phyloP scores from a whole-genome alignment of 1,140 invertebrate species.

The Formica selysi region DNA sequence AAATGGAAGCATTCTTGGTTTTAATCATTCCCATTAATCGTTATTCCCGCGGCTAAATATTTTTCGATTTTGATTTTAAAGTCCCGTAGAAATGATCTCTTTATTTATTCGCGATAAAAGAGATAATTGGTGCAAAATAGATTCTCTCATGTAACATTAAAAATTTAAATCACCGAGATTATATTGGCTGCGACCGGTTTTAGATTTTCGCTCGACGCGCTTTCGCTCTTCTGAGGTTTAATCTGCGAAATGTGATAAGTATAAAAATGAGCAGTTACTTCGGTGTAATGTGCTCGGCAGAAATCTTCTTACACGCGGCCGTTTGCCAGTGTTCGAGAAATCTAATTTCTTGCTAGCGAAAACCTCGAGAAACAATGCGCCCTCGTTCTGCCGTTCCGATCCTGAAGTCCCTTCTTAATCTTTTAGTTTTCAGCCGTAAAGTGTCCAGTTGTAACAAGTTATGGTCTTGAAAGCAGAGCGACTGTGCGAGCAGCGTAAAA shows the following conservation, averaged over 20 bases:
- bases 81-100: not conserved
- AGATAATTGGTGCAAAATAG: not conserved
- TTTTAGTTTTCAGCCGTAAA: slow-evolving; percentile 62
- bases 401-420: slow-evolving; percentile 54
- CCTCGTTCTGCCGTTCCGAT: slow-evolving; percentile 47
- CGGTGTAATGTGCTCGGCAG: not conserved
- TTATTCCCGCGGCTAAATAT: slow-evolving; percentile 36
- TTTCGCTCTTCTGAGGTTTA: slow-evolving; percentile 26
- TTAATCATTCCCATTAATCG: slow-evolving; percentile 58
- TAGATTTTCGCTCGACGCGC: not conserved
- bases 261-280: slow-evolving; percentile 34
- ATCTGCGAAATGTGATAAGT: slow-evolving; percentile 44
- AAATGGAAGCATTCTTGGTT: slow-evolving; percentile 23
- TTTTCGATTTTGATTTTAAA: not conserved
- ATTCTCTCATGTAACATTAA: not conserved
- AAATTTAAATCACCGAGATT: not conserved
- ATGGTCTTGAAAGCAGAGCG: slow-evolving; percentile 46
- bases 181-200: not conserved
- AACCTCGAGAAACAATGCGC: slow-evolving; percentile 46
- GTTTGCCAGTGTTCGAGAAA: slow-evolving; percentile 45
- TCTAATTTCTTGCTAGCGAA: slow-evolving; percentile 55
- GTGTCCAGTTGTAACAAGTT: slow-evolving; percentile 60
- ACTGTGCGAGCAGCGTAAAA: slow-evolving; percentile 38
- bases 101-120: not conserved
- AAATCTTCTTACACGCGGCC: slow-evolving; percentile 13